Conservation (phyloP, 2,113 vertebrate species). For the Sprattus sprattus region DNA sequence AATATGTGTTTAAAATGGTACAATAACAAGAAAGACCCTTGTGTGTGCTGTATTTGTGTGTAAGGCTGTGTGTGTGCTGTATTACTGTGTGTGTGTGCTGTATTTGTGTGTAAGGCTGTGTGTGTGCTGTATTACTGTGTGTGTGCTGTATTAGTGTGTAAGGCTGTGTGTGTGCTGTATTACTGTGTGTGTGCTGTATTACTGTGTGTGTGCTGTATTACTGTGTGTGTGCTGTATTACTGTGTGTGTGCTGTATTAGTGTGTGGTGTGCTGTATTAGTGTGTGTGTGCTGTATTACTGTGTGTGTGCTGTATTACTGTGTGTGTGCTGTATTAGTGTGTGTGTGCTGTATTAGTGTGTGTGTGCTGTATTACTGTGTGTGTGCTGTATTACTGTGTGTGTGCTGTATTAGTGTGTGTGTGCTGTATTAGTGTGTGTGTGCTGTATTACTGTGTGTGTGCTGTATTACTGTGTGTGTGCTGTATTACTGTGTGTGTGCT, state of each 20-base stretch:
- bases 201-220: too few species aligned
- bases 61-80: neutral
- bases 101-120: too few species aligned
- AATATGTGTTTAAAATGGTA: neutral
- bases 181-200: neutral
- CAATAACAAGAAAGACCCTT: neutral
- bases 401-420: neutral
- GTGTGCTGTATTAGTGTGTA: too few species aligned
- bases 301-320: neutral
- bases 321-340: slow-evolving; percentile 3
- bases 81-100: too few species aligned
- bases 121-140: neutral
- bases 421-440: too few species aligned
- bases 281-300: too few species aligned
- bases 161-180: neutral
- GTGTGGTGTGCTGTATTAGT: too few species aligned
- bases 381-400: neutral
- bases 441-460: too few species aligned
- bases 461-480: too few species aligned
- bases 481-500: neutral
- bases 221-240: neutral
- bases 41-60: neutral
- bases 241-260: too few species aligned
- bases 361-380: too few species aligned
- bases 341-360: too few species aligned